Evolutionary conservation across 2,113 vertebrate species (phyloP).

Genomic region (Pomatostomus ruficeps): DNA sequence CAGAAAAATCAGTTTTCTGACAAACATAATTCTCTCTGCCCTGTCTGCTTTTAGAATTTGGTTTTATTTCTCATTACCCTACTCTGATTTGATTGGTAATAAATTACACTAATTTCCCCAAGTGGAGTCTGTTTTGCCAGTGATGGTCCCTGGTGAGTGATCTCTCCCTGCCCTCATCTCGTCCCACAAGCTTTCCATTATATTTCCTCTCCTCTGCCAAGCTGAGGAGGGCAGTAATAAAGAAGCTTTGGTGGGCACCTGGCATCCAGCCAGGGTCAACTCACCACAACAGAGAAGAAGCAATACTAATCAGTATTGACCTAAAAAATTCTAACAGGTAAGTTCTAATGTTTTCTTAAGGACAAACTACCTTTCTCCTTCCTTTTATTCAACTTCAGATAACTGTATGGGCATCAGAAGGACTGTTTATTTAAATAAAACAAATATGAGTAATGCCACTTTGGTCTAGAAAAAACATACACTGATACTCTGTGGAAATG

Average conservation of each 20-base stretch:
- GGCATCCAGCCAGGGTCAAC: not conserved
- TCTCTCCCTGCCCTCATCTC: not conserved
- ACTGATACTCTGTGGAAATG: not conserved
- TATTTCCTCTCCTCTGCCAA: not conserved
- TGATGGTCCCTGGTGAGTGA: not conserved
- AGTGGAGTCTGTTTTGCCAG: not conserved
- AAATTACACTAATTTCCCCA: not conserved
- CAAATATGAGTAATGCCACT: not conserved
- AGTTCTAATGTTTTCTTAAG: not conserved
- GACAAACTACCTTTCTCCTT: not conserved
- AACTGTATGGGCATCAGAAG: not conserved
- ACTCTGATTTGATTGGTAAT: not conserved
- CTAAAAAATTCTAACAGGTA: not conserved
- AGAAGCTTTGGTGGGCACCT: not conserved
- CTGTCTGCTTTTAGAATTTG: not conserved
- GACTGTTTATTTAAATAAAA: not conserved
- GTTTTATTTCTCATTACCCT: not conserved
- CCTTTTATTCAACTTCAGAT: not conserved
- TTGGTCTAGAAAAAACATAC: not conserved
- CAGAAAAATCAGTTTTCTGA: not conserved
- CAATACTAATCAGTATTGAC: not conserved
- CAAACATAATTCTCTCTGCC: not conserved
- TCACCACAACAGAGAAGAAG: not conserved
- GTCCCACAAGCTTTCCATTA: not conserved
- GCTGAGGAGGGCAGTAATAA: not conserved